Evolutionary conservation across 1,140 invertebrate genomes (phyloP).

Genomic region (Zaprionus inermis): DNA sequence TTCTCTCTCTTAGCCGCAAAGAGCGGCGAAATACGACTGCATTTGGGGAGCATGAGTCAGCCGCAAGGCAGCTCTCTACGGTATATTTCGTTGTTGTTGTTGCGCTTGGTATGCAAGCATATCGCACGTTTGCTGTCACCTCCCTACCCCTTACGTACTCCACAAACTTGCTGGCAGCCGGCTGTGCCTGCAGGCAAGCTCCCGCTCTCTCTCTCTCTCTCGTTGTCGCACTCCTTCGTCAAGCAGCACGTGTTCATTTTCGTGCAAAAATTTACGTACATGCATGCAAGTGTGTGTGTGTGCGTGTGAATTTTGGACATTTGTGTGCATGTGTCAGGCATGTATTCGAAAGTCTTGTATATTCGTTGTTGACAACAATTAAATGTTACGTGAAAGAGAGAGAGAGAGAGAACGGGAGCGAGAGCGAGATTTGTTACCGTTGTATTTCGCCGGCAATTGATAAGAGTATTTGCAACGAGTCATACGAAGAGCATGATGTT

Average conservation of each 20-base stretch:
- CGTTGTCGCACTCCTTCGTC: conserved; percentile 31
- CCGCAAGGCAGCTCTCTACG: conserved; percentile 45
- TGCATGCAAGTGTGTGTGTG: neutral
- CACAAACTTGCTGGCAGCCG: conserved; percentile 32
- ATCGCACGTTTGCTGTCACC: conserved; percentile 35
- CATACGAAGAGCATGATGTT: conserved; percentile 24
- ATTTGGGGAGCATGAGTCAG: conserved; percentile 59
- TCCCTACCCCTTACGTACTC: neutral
- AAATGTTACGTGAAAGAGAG: conserved; percentile 61
- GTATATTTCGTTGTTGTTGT: conserved; percentile 69
- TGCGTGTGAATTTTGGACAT: conserved; percentile 37
- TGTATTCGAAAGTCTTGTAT: conserved; percentile 51
- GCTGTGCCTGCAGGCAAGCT: conserved; percentile 45
- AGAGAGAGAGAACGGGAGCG: conserved; percentile 10
- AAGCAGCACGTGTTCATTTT: conserved; percentile 79
- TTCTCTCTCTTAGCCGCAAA: conserved; percentile 40
- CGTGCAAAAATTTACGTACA: conserved; percentile 53
- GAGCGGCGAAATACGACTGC: conserved; percentile 37
- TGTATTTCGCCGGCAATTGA: conserved; percentile 45
- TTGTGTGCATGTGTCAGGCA: conserved; percentile 31
- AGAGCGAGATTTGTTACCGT: conserved; percentile 1
- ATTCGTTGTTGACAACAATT: conserved; percentile 65
- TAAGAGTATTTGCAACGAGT: conserved; percentile 41
- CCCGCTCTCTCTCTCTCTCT: no score
- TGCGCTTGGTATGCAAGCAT: conserved; percentile 64